Conservation (phyloP, 2,888 invertebrate genomes). For the Ferdinandea cuprea region DNA sequence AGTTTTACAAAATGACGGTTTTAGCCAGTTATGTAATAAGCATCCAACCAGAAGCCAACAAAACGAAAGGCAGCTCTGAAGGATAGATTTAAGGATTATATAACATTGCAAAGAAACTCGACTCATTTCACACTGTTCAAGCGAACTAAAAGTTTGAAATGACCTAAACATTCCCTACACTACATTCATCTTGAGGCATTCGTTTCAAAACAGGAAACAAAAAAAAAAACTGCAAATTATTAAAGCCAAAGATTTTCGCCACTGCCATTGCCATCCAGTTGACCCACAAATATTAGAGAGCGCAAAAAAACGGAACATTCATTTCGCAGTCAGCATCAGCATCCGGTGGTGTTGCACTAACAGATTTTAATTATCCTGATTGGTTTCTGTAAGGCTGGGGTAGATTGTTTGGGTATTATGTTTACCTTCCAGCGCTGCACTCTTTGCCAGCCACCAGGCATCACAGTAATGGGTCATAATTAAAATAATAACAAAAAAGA, state of each 20-base stretch:
- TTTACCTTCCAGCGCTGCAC: background rate
- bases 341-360: slow-evolving; percentile 34
- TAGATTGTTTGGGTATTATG: background rate
- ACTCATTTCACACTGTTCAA: too few species aligned
- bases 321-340: background rate
- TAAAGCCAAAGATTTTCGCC: too few species aligned
- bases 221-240: background rate
- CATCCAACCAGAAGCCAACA: background rate
- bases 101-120: too few species aligned
- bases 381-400: slow-evolving; percentile 2
- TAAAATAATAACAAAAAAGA: slow-evolving; percentile 16
- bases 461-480: slow-evolving; percentile 21
- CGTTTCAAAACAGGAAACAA: background rate
- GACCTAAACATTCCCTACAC: background rate
- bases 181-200: background rate
- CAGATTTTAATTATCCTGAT: slow-evolving; percentile 49
- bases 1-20: too few species aligned
- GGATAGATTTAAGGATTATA: background rate
- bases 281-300: slow-evolving; percentile 20
- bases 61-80: background rate
- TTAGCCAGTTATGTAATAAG: too few species aligned
- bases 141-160: slow-evolving; percentile 2
- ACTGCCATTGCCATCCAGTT: too few species aligned
- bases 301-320: slow-evolving; percentile 2
- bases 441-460: slow-evolving; percentile 6